Conservation (phyloP, 2,113 vertebrate species). For the Petrocephalus microphthalmus region DNA sequence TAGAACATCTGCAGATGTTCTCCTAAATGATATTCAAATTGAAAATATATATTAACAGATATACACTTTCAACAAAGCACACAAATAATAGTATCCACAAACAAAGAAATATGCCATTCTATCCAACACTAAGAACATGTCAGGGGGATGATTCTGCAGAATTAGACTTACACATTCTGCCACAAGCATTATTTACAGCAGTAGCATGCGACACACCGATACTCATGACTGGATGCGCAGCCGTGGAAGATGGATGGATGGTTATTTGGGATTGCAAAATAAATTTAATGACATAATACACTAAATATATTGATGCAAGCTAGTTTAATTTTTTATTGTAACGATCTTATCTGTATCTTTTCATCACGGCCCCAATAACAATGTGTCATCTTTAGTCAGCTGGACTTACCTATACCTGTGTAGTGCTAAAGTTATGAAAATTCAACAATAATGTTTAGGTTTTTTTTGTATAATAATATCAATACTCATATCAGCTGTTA, state of each 20-base stretch:
- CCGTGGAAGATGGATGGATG: neutral
- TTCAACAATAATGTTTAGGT: too few relatives aligned
- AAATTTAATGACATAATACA: neutral
- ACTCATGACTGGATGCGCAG: neutral
- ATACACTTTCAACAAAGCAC: neutral
- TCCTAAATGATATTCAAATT: neutral
- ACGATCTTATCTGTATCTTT: neutral
- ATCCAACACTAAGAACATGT: neutral
- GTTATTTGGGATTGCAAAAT: neutral
- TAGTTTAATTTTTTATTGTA: neutral
- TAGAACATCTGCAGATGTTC: neutral
- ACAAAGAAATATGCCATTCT: neutral
- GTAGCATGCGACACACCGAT: neutral
- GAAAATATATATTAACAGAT: neutral
- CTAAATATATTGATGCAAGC: neutral
- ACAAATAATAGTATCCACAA: neutral
- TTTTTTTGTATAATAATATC: too few relatives aligned
- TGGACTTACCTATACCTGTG: too few relatives aligned
- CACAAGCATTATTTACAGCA: neutral
- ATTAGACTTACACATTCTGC: neutral
- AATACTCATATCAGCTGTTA: too few relatives aligned
- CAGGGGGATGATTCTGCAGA: neutral
- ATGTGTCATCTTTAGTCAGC: too few relatives aligned
- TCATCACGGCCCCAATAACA: neutral
- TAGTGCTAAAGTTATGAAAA: too few relatives aligned